Conservation (phyloP, 1,140 invertebrate species). For the Zaprionus camerounensis region DNA sequence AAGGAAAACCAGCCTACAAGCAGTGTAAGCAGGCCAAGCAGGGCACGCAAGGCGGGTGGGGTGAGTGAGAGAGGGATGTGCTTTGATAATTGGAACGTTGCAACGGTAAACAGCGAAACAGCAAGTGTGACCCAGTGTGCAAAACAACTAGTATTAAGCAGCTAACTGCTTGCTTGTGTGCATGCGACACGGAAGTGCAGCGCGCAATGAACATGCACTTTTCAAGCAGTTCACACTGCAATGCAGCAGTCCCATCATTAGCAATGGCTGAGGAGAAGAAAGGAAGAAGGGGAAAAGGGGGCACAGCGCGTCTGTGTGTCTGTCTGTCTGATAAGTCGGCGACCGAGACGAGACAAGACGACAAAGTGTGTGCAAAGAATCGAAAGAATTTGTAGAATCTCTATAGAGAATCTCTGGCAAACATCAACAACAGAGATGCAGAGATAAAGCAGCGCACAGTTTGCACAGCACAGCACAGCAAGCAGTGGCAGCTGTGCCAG, state of each 20-base stretch:
- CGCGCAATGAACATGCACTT: neutral
- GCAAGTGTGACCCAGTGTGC: conserved; percentile 20
- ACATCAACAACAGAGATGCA: conserved; percentile 17
- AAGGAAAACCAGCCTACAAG: conserved; percentile 2
- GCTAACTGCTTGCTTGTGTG: neutral
- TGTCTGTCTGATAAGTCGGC: conserved; percentile 8
- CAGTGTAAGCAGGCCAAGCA: neutral
- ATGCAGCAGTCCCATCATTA: neutral
- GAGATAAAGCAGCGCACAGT: conserved; percentile 16
- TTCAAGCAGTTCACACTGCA: conserved; percentile 3
- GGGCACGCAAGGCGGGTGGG: too few relatives aligned
- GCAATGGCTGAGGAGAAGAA: neutral
- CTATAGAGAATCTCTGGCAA: conserved; percentile 15
- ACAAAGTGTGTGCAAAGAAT: conserved; percentile 19
- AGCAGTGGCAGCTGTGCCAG: conserved; percentile 2
- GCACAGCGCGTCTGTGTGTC: neutral
- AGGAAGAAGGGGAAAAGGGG: neutral
- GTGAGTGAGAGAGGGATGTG: neutral
- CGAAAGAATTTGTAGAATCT: conserved; percentile 7
- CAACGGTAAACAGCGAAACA: conserved; percentile 24
- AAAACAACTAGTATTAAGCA: conserved; percentile 6
- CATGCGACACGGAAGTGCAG: conserved; percentile 16
- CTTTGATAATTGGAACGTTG: neutral
- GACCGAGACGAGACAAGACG: neutral
- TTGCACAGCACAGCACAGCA: neutral